phyloP scores from a whole-genome alignment of 2,113 vertebrate genomes.

The Megaceryle maxima region DNA sequence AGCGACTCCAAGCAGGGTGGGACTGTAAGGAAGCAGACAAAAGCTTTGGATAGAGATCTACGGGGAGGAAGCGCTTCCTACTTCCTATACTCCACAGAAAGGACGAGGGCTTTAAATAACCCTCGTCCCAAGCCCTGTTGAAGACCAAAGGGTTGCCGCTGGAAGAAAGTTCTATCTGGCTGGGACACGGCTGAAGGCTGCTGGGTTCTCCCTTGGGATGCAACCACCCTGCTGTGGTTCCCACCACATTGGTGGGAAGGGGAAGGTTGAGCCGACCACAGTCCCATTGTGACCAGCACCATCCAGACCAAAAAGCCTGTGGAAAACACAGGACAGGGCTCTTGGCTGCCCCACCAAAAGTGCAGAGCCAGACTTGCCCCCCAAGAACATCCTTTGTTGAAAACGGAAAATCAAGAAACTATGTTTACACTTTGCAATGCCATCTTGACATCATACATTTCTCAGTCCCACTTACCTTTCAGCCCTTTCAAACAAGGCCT shows the following conservation, averaged over 20 bases:
- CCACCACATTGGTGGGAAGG: background rate
- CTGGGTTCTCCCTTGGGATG: background rate
- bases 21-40: constrained; percentile 42
- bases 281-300: background rate
- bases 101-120: constrained; percentile 53
- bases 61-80: constrained; percentile 48
- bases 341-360: background rate
- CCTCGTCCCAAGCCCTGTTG: background rate
- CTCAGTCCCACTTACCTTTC: background rate
- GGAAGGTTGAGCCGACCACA: background rate
- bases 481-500: background rate
- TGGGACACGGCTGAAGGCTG: background rate
- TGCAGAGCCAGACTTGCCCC: background rate
- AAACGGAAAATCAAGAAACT: background rate
- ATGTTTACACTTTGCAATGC: background rate
- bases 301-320: background rate
- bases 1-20: constrained; percentile 10
- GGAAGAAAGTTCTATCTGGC: background rate
- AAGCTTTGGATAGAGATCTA: constrained; percentile 47
- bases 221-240: accelerated
- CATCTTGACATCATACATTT: background rate
- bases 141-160: background rate
- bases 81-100: constrained; percentile 35
- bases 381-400: background rate
- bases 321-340: background rate